Base-by-base conservation (phyloP, 2,797 vertebrate species). In the Ctenosaura bakeri region DNA sequence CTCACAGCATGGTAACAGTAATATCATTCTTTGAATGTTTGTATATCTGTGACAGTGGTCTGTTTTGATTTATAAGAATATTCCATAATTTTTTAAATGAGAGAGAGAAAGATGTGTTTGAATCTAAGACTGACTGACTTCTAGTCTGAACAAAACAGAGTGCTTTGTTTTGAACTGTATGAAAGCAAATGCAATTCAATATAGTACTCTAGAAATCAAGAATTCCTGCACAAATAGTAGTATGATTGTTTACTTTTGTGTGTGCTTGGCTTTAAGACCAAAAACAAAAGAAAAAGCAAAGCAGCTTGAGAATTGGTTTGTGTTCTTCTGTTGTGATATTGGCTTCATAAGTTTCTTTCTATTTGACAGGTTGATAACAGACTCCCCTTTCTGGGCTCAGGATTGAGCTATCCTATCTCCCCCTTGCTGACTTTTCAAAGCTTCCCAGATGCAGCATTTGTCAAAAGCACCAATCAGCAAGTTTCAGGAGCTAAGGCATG, bases 371-470 rank as follows among this genome's bases (percentile, higher is more conserved):
- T 96, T 73, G 98, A 98, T 50, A 95, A 97, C 89, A 96, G 97
- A 89, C 93, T 97, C 1, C 93, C 95, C 46, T 95, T 97, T 86
- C 95, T 96, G 4, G 83, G 93, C 89, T 95, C 96, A 59, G 97
- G 95, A 14, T 90, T 97, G 74, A 86, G 8, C n/a, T 98, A 97
- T 92, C 97, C 97, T 38, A 32, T 97, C 86, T 97, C 98, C 42
- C 97, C 98, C 74, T 94, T 97, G 0, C 96, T 97, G 35, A 92
- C 97, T 69, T 97, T 96, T 95, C 96, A 97, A 88, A 97, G 94
- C 73, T 95, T 97, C 4, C 20, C 93, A 38, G 96, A 96, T 59
- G 38, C 89, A 0, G 6, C 90, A 8, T 79, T 95, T 91, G 93
- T 91, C 93, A 97, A 93, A 94, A 96, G 35, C 56, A 46, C 92